These are phyloP conservation scores for Balearica regulorum DNA, from an alignment of 2,797 vertebrate genomes.

Conservation along the genomic window DNA sequence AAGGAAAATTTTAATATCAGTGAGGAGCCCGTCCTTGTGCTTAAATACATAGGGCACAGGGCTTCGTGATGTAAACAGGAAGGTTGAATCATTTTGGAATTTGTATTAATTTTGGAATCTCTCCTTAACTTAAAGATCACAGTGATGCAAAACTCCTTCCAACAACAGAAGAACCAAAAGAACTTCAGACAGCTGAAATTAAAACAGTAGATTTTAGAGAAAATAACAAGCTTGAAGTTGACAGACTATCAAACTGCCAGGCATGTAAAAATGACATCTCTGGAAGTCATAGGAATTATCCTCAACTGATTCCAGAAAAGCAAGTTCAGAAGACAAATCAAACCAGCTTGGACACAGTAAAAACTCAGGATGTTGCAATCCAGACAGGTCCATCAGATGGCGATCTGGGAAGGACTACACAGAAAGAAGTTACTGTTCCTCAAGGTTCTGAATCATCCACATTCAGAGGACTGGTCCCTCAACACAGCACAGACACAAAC, in stretches of 20 bases:
- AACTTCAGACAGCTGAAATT: conserved; percentile 27
- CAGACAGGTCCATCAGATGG: conserved; percentile 60
- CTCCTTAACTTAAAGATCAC: conserved; percentile 55
- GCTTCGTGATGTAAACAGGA: neutral
- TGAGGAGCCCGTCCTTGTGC: neutral
- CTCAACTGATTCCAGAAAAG: conserved; percentile 2
- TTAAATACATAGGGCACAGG: neutral
- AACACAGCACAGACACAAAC: neutral
- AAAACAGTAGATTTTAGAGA: conserved; percentile 25
- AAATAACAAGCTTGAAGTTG: conserved; percentile 38
- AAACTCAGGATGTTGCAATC: conserved; percentile 79
- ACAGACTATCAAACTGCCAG: conserved; percentile 38
- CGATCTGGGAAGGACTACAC: neutral
- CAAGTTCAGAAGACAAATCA: conserved; percentile 50
- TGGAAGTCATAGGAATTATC: conserved; percentile 37
- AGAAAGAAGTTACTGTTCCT: neutral
- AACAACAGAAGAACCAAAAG: conserved; percentile 49
- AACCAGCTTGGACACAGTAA: conserved; percentile 47
- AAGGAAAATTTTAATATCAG: neutral
- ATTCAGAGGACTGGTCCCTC: neutral
- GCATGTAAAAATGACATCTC: conserved; percentile 38
- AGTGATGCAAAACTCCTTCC: conserved; percentile 38
- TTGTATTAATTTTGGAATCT: conserved; percentile 26
- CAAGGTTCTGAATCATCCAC: neutral
- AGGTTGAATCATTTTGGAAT: neutral